These are phyloP conservation scores for Pogona vitticeps DNA, from an alignment of 2,113 vertebrate species.

Conservation along the genomic window DNA sequence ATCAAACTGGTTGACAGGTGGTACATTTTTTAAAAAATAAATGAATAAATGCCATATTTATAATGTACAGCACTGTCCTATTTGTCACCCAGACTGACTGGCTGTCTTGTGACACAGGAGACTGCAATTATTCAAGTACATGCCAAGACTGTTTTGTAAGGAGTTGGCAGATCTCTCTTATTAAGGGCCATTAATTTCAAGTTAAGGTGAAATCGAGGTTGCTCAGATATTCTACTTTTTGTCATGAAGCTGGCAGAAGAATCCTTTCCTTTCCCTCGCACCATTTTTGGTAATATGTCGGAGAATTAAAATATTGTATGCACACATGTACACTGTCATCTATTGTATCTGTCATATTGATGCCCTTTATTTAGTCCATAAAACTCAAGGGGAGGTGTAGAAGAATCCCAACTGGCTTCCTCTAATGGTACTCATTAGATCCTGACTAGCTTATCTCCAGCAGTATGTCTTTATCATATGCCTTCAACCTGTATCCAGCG, in stretches of 20 bases:
- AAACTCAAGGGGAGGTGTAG: too few species aligned
- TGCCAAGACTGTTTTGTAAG: not conserved
- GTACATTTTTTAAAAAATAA: not conserved
- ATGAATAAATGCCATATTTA: conserved; percentile 2
- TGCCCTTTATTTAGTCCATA: not conserved
- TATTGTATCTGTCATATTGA: not conserved
- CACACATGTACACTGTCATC: not conserved
- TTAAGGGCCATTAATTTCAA: not conserved
- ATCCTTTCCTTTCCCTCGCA: not conserved
- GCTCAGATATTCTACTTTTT: not conserved
- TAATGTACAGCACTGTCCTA: not conserved
- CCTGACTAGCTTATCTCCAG: not conserved
- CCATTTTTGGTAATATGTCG: not conserved
- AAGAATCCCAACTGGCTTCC: not conserved
- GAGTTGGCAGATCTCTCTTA: not conserved
- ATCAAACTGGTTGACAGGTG: conserved; percentile 29
- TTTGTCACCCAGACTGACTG: conserved; percentile 4
- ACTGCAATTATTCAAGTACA: not conserved
- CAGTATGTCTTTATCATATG: not conserved
- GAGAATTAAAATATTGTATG: not conserved
- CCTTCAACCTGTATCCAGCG: not conserved
- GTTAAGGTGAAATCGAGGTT: not conserved
- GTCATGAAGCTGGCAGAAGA: not conserved
- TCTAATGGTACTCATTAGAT: not conserved
- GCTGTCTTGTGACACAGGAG: not conserved